Base-by-base conservation (phyloP, 2,888 invertebrate genomes). In the Epistrophe eligans region DNA sequence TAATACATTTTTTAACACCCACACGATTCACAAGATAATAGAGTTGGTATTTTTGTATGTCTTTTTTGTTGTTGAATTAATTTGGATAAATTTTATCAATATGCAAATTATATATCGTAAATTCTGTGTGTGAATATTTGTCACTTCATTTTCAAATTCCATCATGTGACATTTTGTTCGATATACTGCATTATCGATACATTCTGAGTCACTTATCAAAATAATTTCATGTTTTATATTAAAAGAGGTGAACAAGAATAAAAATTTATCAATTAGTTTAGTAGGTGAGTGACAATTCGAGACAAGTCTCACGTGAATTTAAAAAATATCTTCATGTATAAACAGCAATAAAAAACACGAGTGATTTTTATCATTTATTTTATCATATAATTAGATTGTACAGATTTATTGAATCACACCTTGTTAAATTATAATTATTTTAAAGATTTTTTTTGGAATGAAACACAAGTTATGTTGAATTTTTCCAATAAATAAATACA, bases 201-300 rank as follows among this genome's bases (percentile, higher is more conserved):
- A 45, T 28, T 66, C 11, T 66, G 66, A 66, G 17, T 66, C 48
- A 66, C 48, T 66, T 62, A 43, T 40, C 15, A 55, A 57, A 28
- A 32, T 2, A 13, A 55, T 32, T 90, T 89, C 4, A 4, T 48
- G 17, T 48, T 48, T 48, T 48, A 17, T 48, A 48, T 48, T 48
- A 17, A 58, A 55, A 57, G 35, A 79, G 15, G 6, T 6, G 4
- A 15, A 13, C 4, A 4, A 8, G 15, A 45, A 45, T 8, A 45
- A 6, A 15, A 43, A 43, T 19, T 58, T 58, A 77, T 77, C 55
- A 40, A 70, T 60, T 19, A 60, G 7, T 11, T 38, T 17, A 60
- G 38, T 38, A 4, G 2, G 13, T 57, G 38, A 19, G 19, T 57
- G 38, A 19, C 40, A 40, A 13, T 13, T 24, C 19, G 13, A 24